Evolutionary conservation across 30 jellyfish, hydroid and myxozoan species (phyloP), one percentile per base, ranked within the genome.

Genomic region (Cassiopea xamachana): DNA sequence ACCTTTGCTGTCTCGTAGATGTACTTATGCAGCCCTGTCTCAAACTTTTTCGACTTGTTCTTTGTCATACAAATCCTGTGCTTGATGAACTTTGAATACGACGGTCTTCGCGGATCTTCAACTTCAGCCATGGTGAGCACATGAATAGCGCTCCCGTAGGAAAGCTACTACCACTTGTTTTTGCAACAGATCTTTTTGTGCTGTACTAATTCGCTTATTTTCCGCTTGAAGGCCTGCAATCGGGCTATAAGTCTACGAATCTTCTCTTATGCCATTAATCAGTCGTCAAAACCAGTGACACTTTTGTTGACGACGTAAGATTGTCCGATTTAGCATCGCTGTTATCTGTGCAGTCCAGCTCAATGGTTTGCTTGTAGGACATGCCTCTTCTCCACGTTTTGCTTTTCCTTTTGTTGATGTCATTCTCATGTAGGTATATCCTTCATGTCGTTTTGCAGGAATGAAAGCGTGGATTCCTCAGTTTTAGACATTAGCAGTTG

Each of bases 101-200:
- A 70, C 7, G 85, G 89, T 69, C 94, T 64, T 19, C 94, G 51
- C 48, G 94, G 89, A 72, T 87, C 94, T 49, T 87, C 75, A 19
- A 55, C 46, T 4, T 87, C 94, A 48, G 83, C 58, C 94, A 87
- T 87, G 43, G 46, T 68, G 51, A n/a, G 50, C 79, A 10, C 68
- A 1, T 44, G 9, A 4, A 9, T 4, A 6, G 7, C 6, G 46
- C 7, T 69, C 78, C 46, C 46, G 14, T 69, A 2, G 12, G 7
- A 14, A 2, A 14, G 48, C 46, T 69, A 5, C 7, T 47, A 15
- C 27, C 84, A 51, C 64, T 2, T 51, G 64, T 9, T 9, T 51
- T 51, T 51, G 64, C 64, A 51, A 51, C 4, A 51, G 64, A 51
- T 2, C 4, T 9, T 51, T 2, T 51, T 51, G 64, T 9, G 9